These are phyloP conservation scores for Clytia hemisphaerica DNA, from an alignment of 30 jellyfish, hydroid and myxozoan species.

Conservation along the genomic window DNA sequence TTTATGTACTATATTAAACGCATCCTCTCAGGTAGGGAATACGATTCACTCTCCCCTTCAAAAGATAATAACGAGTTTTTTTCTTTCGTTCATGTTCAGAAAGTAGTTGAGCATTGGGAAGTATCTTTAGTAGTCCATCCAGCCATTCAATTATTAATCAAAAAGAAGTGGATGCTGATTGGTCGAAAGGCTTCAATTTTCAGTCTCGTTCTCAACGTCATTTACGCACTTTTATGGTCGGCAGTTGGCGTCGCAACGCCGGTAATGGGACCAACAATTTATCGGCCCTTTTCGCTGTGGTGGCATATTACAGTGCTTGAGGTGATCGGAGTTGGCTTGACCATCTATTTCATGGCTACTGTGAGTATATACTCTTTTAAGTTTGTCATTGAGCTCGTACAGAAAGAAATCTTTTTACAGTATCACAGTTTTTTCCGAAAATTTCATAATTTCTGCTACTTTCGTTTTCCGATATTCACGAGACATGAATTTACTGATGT, in stretches of 20 bases:
- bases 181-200: conserved; percentile 69
- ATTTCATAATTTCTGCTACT: no score
- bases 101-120: conserved; percentile 81
- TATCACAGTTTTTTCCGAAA: no score
- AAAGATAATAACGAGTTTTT: neutral
- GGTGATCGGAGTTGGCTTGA: conserved; percentile 75
- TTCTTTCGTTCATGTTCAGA: conserved; percentile 47
- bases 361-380: conserved; percentile 36
- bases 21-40: neutral
- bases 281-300: no score
- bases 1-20: no score
- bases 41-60: neutral
- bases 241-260: no score
- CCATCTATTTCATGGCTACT: conserved; percentile 56
- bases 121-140: conserved; percentile 82
- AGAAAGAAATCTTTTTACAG: no score
- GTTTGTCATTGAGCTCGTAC: no score
- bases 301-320: conserved; percentile 79
- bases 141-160: conserved; percentile 68
- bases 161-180: conserved; percentile 64
- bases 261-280: no score
- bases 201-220: conserved; percentile 52
- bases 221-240: conserved; percentile 82
- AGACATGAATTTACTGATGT: no score
- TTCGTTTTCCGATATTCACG: no score